phyloP scores from a whole-genome alignment of 2,797 vertebrate species.

The Monodelphis domestica region DNA sequence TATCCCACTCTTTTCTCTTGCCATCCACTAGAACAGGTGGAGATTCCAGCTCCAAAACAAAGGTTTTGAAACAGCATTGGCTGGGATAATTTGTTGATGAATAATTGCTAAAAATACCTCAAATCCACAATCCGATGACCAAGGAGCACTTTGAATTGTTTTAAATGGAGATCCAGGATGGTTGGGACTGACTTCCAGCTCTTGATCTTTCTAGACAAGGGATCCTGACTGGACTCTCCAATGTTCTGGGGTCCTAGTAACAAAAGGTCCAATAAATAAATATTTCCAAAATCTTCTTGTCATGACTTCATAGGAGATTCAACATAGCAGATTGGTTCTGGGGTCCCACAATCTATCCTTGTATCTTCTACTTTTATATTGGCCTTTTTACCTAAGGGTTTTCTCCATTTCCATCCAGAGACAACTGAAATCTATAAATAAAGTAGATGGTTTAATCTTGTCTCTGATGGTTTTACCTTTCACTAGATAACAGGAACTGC shows the following conservation, averaged over 20 bases:
- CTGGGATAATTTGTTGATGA: neutral
- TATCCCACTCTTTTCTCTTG: neutral
- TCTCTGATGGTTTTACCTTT: neutral
- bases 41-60: slow-evolving; percentile 1
- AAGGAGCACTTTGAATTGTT: neutral
- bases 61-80: neutral
- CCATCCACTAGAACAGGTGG: neutral
- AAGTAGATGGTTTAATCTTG: slow-evolving; percentile 30
- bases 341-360: neutral
- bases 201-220: slow-evolving; percentile 6
- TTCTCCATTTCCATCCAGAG: slow-evolving; percentile 14
- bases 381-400: neutral
- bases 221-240: neutral
- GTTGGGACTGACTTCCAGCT: neutral
- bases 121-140: accelerated
- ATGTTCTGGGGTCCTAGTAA: neutral
- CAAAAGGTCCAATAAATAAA: neutral
- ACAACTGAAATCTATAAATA: slow-evolving; percentile 32
- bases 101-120: neutral
- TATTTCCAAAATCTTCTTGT: neutral
- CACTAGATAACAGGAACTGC: slow-evolving; percentile 12
- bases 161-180: neutral
- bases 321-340: neutral
- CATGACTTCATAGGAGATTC: slow-evolving; percentile 12
- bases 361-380: neutral